Evolutionary conservation across 1,140 invertebrate species (phyloP).

Genomic region (Grapholita molesta): DNA sequence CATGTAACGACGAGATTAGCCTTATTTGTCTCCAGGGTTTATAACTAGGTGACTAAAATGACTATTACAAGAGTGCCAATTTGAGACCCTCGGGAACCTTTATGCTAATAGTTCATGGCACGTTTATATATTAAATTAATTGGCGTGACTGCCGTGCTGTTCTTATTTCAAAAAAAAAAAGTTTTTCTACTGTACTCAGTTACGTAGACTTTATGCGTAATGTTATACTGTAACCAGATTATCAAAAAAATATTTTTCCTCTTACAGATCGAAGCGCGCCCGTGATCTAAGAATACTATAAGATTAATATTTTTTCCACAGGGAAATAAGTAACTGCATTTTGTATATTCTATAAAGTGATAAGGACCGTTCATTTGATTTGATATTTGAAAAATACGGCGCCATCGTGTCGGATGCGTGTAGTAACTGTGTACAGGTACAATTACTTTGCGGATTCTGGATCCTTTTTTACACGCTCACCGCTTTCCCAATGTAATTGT

Average conservation of each 20-base stretch:
- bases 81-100: too few species aligned
- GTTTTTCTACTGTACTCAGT: background rate
- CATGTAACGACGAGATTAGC: background rate
- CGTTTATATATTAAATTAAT: too few species aligned
- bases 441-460: conserved; percentile 73
- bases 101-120: too few species aligned
- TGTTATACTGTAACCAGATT: background rate
- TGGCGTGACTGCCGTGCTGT: too few species aligned
- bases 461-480: conserved; percentile 74
- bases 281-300: conserved; percentile 79
- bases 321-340: conserved; percentile 79
- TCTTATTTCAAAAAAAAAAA: too few species aligned
- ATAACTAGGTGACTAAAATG: too few species aligned
- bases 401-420: conserved; percentile 69
- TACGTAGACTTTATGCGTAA: background rate
- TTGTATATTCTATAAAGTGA: conserved; percentile 80
- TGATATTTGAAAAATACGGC: conserved; percentile 76
- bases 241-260: conserved; percentile 33
- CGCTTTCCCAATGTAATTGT: conserved; percentile 69
- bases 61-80: too few species aligned
- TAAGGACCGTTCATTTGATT: conserved; percentile 77
- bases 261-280: conserved; percentile 73
- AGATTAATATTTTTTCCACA: conserved; percentile 79
- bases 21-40: too few species aligned
- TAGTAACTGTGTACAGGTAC: conserved; percentile 58